Evolutionary conservation across 2,797 vertebrate species (phyloP).

Genomic region (Pangasius sanitwongsei): DNA sequence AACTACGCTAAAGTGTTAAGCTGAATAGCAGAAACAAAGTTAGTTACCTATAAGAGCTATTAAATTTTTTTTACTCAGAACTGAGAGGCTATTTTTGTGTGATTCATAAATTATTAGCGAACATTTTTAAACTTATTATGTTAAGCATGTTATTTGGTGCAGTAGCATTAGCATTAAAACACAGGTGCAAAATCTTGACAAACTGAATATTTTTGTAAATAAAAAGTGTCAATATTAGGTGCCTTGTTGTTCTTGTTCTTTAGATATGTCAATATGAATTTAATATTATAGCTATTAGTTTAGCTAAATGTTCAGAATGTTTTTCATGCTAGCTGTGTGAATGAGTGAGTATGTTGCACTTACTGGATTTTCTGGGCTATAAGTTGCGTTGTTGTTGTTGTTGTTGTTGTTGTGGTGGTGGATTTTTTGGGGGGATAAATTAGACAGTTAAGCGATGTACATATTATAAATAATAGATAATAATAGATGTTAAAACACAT

Average conservation of each 20-base stretch:
- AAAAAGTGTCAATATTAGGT: not conserved
- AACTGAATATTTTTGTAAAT: not conserved
- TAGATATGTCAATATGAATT: not conserved
- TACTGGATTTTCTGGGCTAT: slow-evolving; percentile 3
- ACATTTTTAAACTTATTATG: not conserved
- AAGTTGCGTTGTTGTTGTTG: not conserved
- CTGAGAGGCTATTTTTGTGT: not conserved
- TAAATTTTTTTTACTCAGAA: not conserved
- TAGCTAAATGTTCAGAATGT: not conserved
- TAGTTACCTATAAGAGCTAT: not conserved
- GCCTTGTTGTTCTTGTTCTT: not conserved
- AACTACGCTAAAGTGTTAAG: not conserved
- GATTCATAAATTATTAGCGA: not conserved
- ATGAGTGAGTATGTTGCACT: slow-evolving; percentile 9
- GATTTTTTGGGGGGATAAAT: not conserved
- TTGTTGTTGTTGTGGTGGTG: not conserved
- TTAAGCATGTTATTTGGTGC: not conserved
- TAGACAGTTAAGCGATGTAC: not conserved
- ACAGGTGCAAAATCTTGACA: not conserved
- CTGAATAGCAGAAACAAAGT: not conserved
- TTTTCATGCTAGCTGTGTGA: slow-evolving; percentile 8
- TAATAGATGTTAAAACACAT: not conserved
- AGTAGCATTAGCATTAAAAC: not conserved
- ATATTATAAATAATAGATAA: not conserved
- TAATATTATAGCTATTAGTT: slow-evolving; percentile 13